phyloP scores from a whole-genome alignment of 2,113 vertebrate genomes.

The Gavialis gangeticus region DNA sequence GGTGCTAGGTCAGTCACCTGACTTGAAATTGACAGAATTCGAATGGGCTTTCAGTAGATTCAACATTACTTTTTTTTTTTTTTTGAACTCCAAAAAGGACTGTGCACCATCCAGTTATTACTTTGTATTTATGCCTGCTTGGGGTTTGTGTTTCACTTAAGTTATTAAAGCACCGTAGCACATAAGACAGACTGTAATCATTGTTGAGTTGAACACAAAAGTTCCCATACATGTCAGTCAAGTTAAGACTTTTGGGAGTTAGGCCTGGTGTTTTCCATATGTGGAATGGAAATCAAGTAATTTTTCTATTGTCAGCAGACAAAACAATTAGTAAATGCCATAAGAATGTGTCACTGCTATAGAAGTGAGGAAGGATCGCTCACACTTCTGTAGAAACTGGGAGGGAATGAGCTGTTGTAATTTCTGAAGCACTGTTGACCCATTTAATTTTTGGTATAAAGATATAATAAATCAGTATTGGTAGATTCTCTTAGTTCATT shows the following conservation, averaged over 20 bases:
- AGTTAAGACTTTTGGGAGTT: neutral
- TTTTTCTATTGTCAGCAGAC: constrained; percentile 8
- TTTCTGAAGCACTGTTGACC: constrained; percentile 2
- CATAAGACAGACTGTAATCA: constrained; percentile 17
- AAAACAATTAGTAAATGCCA: neutral
- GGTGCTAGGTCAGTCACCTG: constrained; percentile 49
- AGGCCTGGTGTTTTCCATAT: neutral
- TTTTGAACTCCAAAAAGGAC: constrained; percentile 11
- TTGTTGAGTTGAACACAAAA: constrained; percentile 32
- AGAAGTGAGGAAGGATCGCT: neutral
- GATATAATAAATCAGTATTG: neutral
- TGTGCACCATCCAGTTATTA: constrained; percentile 4
- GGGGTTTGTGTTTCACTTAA: constrained; percentile 1
- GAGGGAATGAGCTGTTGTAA: neutral
- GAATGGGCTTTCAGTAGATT: constrained; percentile 18
- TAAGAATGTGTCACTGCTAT: constrained; percentile 30
- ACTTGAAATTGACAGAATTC: constrained; percentile 38
- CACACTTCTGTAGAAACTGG: neutral
- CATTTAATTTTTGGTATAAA: neutral
- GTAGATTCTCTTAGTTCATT: constrained; percentile 32
- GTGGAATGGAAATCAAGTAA: neutral
- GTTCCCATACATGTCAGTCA: neutral
- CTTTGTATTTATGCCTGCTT: constrained; percentile 32
- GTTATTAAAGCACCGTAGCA: constrained; percentile 28
- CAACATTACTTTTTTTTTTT: neutral